A percentile compares a stretch with the other conserved stretches of the same genome.
phyloP scores from a whole-genome alignment of 2,797 vertebrate species.

The Acanthurus leucopareius region DNA sequence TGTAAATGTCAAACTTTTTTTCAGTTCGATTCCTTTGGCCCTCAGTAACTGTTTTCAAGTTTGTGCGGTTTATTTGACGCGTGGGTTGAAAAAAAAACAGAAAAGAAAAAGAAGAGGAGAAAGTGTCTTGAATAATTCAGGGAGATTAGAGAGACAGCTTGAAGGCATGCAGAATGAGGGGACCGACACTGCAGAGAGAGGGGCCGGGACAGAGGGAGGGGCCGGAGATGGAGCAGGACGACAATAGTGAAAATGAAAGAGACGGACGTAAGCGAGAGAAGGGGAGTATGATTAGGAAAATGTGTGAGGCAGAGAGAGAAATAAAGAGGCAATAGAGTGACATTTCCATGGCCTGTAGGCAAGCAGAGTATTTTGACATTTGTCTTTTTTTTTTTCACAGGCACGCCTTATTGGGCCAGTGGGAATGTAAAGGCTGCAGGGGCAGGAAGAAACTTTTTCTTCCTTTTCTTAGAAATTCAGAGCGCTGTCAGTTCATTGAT shows the following conservation, averaged over 20 bases:
- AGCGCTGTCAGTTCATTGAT: slow-evolving; percentile 16
- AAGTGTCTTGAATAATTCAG: slow-evolving; percentile 70
- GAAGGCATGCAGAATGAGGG: slow-evolving; percentile 58
- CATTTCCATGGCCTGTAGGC: slow-evolving; percentile 42
- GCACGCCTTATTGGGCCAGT: slow-evolving; percentile 2
- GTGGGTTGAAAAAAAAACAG: slow-evolving; percentile 2
- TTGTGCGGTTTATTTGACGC: slow-evolving; percentile 35
- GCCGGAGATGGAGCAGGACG: slow-evolving; percentile 22
- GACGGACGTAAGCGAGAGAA: slow-evolving; percentile 18
- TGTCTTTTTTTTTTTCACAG: slow-evolving; percentile 18
- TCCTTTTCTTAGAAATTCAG: slow-evolving; percentile 11
- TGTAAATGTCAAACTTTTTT: slow-evolving; percentile 6
- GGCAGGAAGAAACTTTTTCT: slow-evolving; percentile 27
- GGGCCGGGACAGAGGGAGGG: slow-evolving; percentile 41
- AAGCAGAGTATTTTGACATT: slow-evolving; percentile 26
- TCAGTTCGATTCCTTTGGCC: too few relatives aligned
- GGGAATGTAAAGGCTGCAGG: slow-evolving; percentile 13
- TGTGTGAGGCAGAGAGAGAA: slow-evolving; percentile 30
- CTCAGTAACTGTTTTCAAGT: slow-evolving; percentile 4
- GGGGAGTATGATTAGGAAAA: slow-evolving; percentile 32
- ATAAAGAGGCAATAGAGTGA: slow-evolving; percentile 38
- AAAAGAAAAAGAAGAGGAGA: slow-evolving; percentile 27
- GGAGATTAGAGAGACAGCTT: slow-evolving; percentile 51
- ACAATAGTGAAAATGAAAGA: slow-evolving; percentile 48
- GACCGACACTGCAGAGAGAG: slow-evolving; percentile 35